Conservation (phyloP, 2,888 invertebrate species). For the Noctua fimbriata region DNA sequence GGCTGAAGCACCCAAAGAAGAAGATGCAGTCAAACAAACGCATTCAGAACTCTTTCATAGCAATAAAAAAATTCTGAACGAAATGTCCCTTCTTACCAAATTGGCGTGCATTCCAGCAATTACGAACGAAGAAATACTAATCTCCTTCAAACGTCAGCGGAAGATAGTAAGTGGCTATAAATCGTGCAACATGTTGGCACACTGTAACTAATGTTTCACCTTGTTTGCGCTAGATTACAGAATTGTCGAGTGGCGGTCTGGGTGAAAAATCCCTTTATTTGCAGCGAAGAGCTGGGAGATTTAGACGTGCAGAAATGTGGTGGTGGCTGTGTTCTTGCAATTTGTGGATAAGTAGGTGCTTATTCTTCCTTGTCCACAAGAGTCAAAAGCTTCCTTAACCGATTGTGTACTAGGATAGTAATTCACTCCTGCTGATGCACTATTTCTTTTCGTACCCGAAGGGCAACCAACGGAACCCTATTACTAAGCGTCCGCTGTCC, state of each 20-base stretch:
- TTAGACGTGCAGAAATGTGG: conserved; percentile 30
- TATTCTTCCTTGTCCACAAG: neutral
- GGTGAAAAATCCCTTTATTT: conserved; percentile 53
- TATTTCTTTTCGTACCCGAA: no score
- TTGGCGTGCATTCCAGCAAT: conserved; percentile 45
- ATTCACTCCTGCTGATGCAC: no score
- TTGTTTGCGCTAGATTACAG: conserved; percentile 58
- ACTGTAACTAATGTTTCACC: conserved; percentile 56
- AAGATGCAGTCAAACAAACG: neutral
- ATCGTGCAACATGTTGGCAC: conserved; percentile 56
- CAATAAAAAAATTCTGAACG: neutral
- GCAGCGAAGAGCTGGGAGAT: conserved; percentile 32
- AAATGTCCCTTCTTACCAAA: conserved; percentile 17
- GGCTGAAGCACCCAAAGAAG: neutral
- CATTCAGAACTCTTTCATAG: neutral
- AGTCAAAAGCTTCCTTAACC: neutral
- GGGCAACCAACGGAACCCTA: no score
- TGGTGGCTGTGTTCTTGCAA: neutral
- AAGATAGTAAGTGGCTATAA: conserved; percentile 58
- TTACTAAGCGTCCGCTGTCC: no score
- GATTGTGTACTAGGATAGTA: neutral
- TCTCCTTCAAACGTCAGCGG: conserved; percentile 52
- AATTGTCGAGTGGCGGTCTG: conserved; percentile 42
- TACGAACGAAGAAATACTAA: conserved; percentile 55
- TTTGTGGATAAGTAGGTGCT: conserved; percentile 27